Evolutionary conservation across 2,888 invertebrate genomes (phyloP), one percentile per base, ranked within the genome.

Genomic region (Coremacera marginata): DNA sequence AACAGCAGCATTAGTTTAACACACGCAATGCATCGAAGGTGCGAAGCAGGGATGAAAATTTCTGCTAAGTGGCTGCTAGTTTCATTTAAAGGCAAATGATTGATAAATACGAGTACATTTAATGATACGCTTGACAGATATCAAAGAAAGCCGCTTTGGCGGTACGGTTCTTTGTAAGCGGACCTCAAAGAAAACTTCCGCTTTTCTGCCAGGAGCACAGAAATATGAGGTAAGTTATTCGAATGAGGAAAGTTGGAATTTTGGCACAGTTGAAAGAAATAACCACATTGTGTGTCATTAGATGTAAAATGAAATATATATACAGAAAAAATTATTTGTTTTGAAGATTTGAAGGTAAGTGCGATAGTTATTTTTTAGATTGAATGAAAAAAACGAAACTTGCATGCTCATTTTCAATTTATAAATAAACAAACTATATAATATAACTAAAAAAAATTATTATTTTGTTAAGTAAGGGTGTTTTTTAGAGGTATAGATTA

Each of bases 171-270:
- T 74, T 60, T 63, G 73, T 27, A n/a, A 5, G 37, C 16, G 14
- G 52, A 65, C 67, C 67, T 74, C 74, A 74, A 74, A 74, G 67
- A 25, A 74, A 74, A 65, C 62, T 60, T 67, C 67, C 74, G 74
- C 65, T 55, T 55, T 52, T 37, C 25, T 72, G 52, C 8, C 74
- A 74, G 74, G 74, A 31, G 65, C 74, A 8, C 74, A 74, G 74
- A 65, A 74, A 7, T 8, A n/a, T 14, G 27, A 11, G 68, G 7
- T 16, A 25, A 51, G 9, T 9, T 5, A 14, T 11, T 49, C 1
- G 27, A 27, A 2, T 4, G 4, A 60, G 14, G 25, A 27, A 7
- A 60, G 27, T 34, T 51, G 27, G n/a, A 63, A 63, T 34, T 25
- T 5, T 44, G 14, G 44, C 44, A 44, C 44, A 44, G 44, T 44